Evolutionary conservation across 2,113 vertebrate genomes (phyloP).

Genomic region (Lepidothrix coronata): DNA sequence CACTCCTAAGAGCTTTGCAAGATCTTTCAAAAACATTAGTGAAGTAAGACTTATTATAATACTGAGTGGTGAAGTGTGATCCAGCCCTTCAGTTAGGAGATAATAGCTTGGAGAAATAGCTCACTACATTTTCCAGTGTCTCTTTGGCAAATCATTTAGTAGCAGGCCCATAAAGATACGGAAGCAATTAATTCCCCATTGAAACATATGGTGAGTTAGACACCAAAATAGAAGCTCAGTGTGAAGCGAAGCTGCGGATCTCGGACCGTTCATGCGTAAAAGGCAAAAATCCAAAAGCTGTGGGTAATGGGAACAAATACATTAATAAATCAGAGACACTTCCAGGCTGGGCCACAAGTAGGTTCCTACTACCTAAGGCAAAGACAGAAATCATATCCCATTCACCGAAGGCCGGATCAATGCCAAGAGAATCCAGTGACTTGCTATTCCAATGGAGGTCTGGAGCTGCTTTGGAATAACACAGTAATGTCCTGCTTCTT

Average conservation of each 20-base stretch:
- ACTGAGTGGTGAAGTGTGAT: not conserved
- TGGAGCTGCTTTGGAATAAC: not conserved
- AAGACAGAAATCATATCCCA: not conserved
- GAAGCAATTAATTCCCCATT: conserved; percentile 5
- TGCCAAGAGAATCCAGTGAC: not conserved
- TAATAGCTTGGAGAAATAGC: conserved; percentile 4
- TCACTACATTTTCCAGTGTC: not conserved
- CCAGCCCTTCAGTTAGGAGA: not conserved
- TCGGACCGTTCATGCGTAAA: not conserved
- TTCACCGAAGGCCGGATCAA: not conserved
- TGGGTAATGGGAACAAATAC: not conserved
- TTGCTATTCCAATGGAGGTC: not conserved
- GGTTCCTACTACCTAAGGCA: not conserved
- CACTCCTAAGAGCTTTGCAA: not conserved
- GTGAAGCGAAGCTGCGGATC: not conserved
- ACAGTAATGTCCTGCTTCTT: not conserved
- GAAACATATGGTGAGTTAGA: not conserved
- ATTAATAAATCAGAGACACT: not conserved
- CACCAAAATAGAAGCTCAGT: not conserved
- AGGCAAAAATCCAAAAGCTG: not conserved
- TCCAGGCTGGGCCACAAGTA: not conserved
- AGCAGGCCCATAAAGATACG: not conserved
- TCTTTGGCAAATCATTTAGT: not conserved
- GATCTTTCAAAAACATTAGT: conserved; percentile 15
- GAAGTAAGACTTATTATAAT: not conserved